These are phyloP conservation scores for Cyprinodon diabolis DNA, from an alignment of 2,797 vertebrate genomes.

Conservation along the genomic window DNA sequence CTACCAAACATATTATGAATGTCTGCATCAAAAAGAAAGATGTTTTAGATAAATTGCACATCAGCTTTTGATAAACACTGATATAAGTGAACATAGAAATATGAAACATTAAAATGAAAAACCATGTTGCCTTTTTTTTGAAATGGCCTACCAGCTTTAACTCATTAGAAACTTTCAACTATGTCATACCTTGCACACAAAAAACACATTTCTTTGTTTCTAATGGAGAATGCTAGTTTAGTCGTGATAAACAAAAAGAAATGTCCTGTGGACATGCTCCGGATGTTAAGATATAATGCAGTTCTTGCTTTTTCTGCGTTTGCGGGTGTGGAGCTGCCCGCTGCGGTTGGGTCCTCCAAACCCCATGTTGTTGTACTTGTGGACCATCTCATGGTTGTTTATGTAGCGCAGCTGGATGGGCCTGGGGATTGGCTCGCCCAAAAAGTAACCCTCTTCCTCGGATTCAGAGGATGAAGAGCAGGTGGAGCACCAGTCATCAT, in stretches of 20 bases:
- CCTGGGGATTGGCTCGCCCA: conserved; percentile 95
- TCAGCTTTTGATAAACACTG: conserved; percentile 52
- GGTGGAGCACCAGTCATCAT: conserved; percentile 96
- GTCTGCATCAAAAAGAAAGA: conserved; percentile 54
- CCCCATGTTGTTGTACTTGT: conserved; percentile 88
- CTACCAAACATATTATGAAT: conserved; percentile 58
- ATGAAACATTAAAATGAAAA: conserved; percentile 65
- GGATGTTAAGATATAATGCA: conserved; percentile 93
- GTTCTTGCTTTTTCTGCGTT: conserved; percentile 99
- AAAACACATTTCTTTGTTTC: conserved; percentile 45
- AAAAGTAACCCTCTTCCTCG: conserved; percentile 97
- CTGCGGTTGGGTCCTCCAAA: conserved; percentile 77
- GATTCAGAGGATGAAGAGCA: conserved; percentile 98
- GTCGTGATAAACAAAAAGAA: conserved; percentile 25
- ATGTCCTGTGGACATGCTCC: not conserved
- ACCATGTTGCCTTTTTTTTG: conserved; percentile 67
- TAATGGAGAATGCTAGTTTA: conserved; percentile 49
- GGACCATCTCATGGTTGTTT: conserved; percentile 93
- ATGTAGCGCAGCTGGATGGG: conserved; percentile 92
- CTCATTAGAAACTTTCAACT: conserved; percentile 69
- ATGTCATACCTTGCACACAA: conserved; percentile 69
- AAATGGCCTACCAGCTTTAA: conserved; percentile 62
- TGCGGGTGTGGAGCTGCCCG: conserved; percentile 91
- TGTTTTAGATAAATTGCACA: conserved; percentile 63
- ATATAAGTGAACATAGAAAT: conserved; percentile 50